Conservation (phyloP, 2,113 vertebrate species). For the Labeo catla region DNA sequence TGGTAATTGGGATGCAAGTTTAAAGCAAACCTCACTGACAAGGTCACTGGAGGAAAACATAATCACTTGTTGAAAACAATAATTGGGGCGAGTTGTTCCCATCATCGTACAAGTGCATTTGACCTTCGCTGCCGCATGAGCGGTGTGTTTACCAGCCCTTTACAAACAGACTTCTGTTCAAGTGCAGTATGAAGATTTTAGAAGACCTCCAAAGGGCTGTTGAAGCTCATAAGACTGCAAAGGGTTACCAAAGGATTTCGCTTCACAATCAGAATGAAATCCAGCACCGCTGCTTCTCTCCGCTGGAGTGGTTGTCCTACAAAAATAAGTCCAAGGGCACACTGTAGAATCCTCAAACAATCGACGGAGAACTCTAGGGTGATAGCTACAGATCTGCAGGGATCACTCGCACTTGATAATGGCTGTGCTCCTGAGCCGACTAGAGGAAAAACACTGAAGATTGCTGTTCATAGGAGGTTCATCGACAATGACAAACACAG, state of each 20-base stretch:
- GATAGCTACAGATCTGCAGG: constrained; percentile 27
- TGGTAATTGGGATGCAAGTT: not conserved
- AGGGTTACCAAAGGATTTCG: not conserved
- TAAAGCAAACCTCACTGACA: not conserved
- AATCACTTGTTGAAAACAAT: not conserved
- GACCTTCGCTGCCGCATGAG: not conserved
- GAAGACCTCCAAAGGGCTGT: not conserved
- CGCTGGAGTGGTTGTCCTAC: constrained; percentile 1
- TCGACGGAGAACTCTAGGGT: not conserved
- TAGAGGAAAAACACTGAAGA: not conserved
- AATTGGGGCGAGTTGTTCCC: not conserved
- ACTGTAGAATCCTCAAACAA: constrained; percentile 11
- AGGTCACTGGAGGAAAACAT: not conserved
- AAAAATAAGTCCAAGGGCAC: constrained; percentile 12
- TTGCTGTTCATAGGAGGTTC: not conserved
- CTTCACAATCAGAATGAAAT: constrained; percentile 7
- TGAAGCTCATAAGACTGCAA: not conserved
- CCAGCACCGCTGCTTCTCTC: constrained; percentile 24
- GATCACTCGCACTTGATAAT: constrained; percentile 17
- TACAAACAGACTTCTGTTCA: not conserved
- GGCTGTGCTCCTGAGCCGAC: not conserved
- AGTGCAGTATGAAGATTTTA: not conserved
- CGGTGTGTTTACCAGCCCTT: constrained; percentile 10
- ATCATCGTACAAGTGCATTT: constrained; percentile 15
- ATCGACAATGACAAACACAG: not conserved